These are phyloP conservation scores for Plectropomus leopardus DNA, from an alignment of 2,113 vertebrate genomes.

Conservation along the genomic window DNA sequence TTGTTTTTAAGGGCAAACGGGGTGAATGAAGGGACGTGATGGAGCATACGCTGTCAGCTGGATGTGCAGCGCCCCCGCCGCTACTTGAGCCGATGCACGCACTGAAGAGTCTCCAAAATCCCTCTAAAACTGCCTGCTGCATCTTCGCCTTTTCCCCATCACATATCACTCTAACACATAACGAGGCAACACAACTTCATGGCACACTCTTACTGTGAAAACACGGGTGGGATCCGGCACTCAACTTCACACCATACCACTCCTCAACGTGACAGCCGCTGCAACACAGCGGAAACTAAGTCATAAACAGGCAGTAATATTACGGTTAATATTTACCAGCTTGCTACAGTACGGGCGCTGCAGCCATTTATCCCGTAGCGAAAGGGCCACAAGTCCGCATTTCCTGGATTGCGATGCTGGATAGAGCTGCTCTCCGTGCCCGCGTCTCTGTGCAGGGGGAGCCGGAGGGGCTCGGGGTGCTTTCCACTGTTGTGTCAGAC, in stretches of 20 bases:
- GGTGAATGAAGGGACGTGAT: conserved; percentile 36
- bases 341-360: conserved; percentile 64
- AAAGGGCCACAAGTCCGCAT: conserved; percentile 81
- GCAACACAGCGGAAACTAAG: conserved; percentile 13
- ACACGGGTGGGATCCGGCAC: conserved; percentile 24
- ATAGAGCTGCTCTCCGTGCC: conserved; percentile 54
- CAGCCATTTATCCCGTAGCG: conserved; percentile 78
- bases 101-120: conserved; percentile 5
- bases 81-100: conserved; percentile 1
- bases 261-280: conserved; percentile 9
- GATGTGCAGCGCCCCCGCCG: conserved; percentile 40
- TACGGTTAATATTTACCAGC: conserved; percentile 77
- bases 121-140: neutral
- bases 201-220: conserved; percentile 6
- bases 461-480: conserved; percentile 59
- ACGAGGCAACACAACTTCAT: conserved; percentile 53
- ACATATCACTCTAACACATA: conserved; percentile 5
- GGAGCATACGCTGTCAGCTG: conserved; percentile 60
- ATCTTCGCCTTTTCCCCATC: neutral
- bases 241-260: conserved; percentile 60
- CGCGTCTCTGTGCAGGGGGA: conserved; percentile 44
- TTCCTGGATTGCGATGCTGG: conserved; percentile 77
- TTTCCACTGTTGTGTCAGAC: conserved; percentile 80
- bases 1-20: conserved; percentile 20
- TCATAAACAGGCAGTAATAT: conserved; percentile 10